These are phyloP conservation scores for Decapterus maruadsi DNA, from an alignment of 2,797 vertebrate species.

Conservation along the genomic window DNA sequence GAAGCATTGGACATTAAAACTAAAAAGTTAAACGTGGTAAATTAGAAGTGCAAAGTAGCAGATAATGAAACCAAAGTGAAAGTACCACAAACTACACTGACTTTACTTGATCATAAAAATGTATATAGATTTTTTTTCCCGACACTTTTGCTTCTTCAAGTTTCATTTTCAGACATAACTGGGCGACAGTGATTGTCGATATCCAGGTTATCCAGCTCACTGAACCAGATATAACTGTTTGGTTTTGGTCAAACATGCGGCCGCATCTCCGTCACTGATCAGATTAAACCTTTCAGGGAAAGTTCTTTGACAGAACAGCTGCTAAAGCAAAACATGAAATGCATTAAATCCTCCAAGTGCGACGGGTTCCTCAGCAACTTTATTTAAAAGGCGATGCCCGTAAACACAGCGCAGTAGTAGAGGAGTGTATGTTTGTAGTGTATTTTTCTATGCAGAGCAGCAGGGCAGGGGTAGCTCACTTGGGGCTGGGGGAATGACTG, in stretches of 20 bases:
- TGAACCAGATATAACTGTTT: constrained; percentile 17
- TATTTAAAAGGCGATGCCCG: not conserved
- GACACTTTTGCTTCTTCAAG: not conserved
- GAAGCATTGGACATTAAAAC: not conserved
- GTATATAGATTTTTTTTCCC: not conserved
- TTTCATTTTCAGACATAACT: not conserved
- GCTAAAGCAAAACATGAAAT: not conserved
- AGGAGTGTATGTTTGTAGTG: not conserved
- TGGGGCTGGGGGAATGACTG: constrained; percentile 70
- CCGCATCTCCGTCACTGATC: not conserved
- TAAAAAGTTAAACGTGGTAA: not conserved
- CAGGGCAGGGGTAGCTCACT: constrained; percentile 62
- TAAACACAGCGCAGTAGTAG: not conserved
- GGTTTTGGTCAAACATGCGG: constrained; percentile 14
- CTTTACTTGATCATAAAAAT: not conserved
- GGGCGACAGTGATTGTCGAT: constrained; percentile 29
- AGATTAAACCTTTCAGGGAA: constrained; percentile 9
- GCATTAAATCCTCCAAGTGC: not conserved
- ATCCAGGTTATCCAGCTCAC: not conserved
- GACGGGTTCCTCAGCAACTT: not conserved
- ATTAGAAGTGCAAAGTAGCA: not conserved
- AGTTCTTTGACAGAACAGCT: not conserved
- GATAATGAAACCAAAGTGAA: not conserved
- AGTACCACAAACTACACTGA: not conserved
- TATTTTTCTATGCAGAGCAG: constrained; percentile 42